Evolutionary conservation across 2,113 vertebrate genomes (phyloP).

Genomic region (Choloepus hoffmanni): DNA sequence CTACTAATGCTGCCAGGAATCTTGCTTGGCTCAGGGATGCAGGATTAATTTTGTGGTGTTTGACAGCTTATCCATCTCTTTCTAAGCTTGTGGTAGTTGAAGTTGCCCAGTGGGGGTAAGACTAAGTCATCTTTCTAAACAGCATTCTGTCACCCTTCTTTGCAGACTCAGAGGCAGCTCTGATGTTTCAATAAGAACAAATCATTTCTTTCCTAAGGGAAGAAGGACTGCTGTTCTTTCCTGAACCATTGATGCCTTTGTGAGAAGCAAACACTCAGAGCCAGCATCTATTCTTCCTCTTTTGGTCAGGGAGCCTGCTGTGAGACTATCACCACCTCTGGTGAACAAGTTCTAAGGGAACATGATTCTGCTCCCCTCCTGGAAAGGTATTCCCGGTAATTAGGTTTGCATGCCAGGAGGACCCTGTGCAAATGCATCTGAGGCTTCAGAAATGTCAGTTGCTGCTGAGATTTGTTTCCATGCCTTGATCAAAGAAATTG

Average conservation of each 20-base stretch:
- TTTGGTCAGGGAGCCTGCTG: background rate
- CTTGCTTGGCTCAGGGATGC: background rate
- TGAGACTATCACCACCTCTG: background rate
- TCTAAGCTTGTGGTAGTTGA: background rate
- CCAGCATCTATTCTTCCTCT: no score
- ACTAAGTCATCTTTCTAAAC: slow-evolving; percentile 28
- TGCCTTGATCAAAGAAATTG: background rate
- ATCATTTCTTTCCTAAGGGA: background rate
- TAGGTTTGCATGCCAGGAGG: background rate
- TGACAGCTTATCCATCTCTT: slow-evolving; percentile 62
- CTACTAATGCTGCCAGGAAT: background rate
- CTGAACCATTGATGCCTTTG: background rate
- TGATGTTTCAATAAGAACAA: slow-evolving; percentile 43
- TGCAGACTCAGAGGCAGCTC: slow-evolving; percentile 37
- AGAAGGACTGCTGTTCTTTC: background rate
- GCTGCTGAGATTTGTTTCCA: slow-evolving; percentile 16
- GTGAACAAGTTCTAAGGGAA: background rate
- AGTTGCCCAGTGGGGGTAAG: slow-evolving; percentile 5
- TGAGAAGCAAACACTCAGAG: background rate
- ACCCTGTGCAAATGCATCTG: background rate
- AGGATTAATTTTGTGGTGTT: slow-evolving; percentile 3
- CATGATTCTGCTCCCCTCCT: background rate
- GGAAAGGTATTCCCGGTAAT: background rate
- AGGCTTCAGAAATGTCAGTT: background rate
- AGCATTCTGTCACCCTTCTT: slow-evolving; percentile 22